Conservation (phyloP, 2,113 vertebrate genomes). For the Cryptotis parvus region DNA sequence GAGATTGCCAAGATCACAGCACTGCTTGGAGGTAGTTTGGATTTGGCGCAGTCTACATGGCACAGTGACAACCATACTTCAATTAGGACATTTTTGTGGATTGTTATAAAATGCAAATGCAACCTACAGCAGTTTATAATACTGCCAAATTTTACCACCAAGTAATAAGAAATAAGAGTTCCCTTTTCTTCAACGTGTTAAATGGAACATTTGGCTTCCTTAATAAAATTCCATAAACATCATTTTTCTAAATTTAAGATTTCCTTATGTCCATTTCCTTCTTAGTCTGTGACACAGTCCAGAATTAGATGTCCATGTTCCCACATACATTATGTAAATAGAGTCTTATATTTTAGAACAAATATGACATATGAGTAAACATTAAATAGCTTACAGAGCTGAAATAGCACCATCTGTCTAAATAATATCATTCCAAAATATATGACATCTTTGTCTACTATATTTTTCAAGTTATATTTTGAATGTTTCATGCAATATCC, state of each 20-base stretch:
- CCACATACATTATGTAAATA: constrained; percentile 24
- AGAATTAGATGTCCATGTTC: constrained; percentile 23
- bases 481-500: neutral
- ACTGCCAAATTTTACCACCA: neutral
- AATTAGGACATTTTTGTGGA: neutral
- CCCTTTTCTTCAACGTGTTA: neutral
- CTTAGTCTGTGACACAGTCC: neutral
- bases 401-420: constrained; percentile 40
- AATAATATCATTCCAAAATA: constrained; percentile 29
- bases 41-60: neutral
- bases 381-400: constrained; percentile 31
- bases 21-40: neutral
- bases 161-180: neutral
- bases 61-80: neutral
- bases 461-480: constrained; percentile 27
- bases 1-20: neutral
- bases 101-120: neutral
- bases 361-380: constrained; percentile 45
- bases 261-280: constrained; percentile 7
- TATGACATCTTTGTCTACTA: neutral
- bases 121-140: neutral
- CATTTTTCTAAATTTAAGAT: constrained; percentile 26
- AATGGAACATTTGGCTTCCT: neutral
- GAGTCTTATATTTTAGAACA: constrained; percentile 48
- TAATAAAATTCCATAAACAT: constrained; percentile 38